These are phyloP conservation scores for Phalacrocorax pelagicus DNA, from an alignment of 2,113 vertebrate genomes.

Conservation along the genomic window DNA sequence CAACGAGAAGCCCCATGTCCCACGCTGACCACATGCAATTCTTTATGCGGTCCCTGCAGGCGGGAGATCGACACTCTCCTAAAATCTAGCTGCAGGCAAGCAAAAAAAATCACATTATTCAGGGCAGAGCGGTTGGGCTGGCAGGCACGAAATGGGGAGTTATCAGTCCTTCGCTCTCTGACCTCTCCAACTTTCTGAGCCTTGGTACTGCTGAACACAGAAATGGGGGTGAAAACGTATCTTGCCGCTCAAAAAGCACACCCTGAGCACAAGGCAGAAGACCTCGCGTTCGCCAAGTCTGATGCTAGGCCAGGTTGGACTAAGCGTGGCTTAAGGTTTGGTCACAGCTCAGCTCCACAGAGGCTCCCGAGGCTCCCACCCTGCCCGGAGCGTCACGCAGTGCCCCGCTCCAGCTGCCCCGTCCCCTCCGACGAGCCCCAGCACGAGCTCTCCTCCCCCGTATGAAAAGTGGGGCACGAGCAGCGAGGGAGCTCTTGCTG, in stretches of 20 bases:
- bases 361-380: neutral
- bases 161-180: neutral
- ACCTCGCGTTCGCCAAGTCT: neutral
- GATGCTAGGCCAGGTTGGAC: accelerated
- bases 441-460: neutral
- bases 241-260: neutral
- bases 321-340: neutral
- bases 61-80: neutral
- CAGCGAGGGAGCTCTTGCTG: neutral
- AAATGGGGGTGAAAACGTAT: neutral
- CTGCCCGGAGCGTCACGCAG: accelerated
- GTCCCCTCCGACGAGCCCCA: neutral
- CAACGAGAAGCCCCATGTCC: neutral
- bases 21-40: neutral
- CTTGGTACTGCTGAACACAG: neutral
- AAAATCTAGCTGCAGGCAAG: neutral
- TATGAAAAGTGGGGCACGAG: accelerated
- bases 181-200: neutral
- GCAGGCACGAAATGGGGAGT: neutral
- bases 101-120: neutral
- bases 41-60: neutral
- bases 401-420: neutral
- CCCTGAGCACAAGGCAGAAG: neutral
- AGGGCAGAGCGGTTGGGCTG: neutral
- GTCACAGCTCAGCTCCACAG: neutral